phyloP scores from a whole-genome alignment of 2,113 vertebrate species.

The Urocynchramus pylzowi region DNA sequence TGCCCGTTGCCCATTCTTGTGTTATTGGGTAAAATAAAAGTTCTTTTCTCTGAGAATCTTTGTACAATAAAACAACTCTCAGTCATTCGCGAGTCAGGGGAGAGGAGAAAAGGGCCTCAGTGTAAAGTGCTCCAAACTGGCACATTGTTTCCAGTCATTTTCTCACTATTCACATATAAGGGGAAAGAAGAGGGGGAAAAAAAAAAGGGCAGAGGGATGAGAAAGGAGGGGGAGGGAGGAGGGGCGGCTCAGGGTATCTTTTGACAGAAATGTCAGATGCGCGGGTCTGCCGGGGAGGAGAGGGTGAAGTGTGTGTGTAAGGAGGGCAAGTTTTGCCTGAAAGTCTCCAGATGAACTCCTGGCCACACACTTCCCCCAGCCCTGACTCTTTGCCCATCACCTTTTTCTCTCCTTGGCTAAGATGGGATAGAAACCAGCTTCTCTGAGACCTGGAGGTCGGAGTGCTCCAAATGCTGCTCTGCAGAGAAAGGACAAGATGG shows the following conservation, averaged over 20 bases:
- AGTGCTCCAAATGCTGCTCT: background rate
- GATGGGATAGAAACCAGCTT: background rate
- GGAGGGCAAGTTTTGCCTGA: background rate
- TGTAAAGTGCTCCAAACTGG: constrained; percentile 65
- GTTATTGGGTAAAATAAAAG: constrained; percentile 78
- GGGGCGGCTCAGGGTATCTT: constrained; percentile 2
- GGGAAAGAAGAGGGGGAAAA: background rate
- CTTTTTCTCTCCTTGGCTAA: background rate
- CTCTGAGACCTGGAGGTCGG: background rate
- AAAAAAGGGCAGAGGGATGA: constrained; percentile 10
- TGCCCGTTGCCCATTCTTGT: constrained; percentile 72
- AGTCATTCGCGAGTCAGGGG: constrained; percentile 63
- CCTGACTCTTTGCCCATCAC: background rate
- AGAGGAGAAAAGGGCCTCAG: constrained; percentile 58
- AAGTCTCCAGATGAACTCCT: background rate
- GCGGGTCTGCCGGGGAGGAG: background rate
- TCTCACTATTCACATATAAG: constrained; percentile 66
- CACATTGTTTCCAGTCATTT: constrained; percentile 67
- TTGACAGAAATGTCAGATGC: constrained; percentile 47
- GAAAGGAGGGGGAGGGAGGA: constrained; percentile 19
- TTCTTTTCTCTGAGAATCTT: constrained; percentile 72
- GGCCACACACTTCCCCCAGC: background rate
- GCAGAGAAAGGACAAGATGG: background rate
- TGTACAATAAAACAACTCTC: constrained; percentile 68
- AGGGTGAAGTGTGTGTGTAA: background rate